A percentile compares a stretch with the other conserved stretches of the same genome.
Evolutionary conservation across 2,888 invertebrate species (phyloP).

Genomic region (Tenodera sinensis): DNA sequence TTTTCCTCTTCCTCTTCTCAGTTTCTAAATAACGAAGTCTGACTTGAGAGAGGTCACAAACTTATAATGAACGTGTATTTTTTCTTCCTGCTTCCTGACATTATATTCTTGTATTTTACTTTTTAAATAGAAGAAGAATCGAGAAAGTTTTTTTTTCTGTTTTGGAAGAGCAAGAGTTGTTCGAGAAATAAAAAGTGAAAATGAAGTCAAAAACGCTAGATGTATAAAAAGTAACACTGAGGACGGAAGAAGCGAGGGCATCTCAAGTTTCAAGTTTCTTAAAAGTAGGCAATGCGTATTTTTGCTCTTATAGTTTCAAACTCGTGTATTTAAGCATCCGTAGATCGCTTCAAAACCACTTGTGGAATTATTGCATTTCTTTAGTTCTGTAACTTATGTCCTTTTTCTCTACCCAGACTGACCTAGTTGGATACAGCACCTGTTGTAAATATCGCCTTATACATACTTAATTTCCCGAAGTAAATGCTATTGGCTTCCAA

Average conservation of each 20-base stretch:
- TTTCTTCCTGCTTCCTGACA: not conserved
- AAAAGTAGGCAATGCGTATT: not conserved
- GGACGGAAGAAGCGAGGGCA: not conserved
- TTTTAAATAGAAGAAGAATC: not conserved
- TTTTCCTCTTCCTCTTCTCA: not conserved
- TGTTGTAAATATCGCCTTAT: too few species aligned
- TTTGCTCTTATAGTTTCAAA: not conserved
- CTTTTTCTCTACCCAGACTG: too few species aligned
- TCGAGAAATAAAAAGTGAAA: not conserved
- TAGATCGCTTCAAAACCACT: too few species aligned
- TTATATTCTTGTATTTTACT: not conserved
- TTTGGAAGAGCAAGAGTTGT: not conserved
- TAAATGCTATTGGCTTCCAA: too few species aligned
- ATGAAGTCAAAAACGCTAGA: not conserved
- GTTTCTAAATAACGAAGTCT: not conserved
- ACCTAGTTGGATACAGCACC: too few species aligned
- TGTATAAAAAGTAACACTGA: not conserved
- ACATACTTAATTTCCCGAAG: too few species aligned
- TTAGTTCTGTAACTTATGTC: too few species aligned
- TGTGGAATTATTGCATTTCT: too few species aligned
- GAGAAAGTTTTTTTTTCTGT: not conserved
- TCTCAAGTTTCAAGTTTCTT: not conserved
- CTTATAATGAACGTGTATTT: not conserved
- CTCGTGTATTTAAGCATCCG: too few species aligned
- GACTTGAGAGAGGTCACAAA: not conserved